Conservation (phyloP, 2,113 vertebrate species). For the Helogale parvula region DNA sequence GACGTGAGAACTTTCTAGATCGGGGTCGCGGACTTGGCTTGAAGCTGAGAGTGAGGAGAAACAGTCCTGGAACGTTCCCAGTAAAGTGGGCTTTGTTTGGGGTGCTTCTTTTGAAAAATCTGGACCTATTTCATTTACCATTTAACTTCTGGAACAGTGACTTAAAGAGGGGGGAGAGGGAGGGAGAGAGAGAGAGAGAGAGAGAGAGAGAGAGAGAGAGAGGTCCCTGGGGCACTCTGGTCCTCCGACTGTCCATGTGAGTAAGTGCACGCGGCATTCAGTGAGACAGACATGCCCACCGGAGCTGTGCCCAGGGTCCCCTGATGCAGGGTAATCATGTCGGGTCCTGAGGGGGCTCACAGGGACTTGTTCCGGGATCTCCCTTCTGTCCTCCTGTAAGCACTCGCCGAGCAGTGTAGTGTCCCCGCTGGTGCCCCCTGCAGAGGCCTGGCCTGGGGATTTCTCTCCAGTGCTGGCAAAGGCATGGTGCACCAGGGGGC, state of each 20-base stretch:
- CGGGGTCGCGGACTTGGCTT: background rate
- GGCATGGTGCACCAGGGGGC: background rate
- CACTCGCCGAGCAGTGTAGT: background rate
- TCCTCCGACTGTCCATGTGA: too few relatives aligned
- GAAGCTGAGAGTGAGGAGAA: background rate
- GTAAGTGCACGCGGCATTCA: rapidly evolving
- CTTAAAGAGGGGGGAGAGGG: background rate
- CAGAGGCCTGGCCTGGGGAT: background rate
- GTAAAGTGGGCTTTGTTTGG: background rate
- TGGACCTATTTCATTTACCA: background rate
- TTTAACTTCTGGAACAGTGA: background rate
- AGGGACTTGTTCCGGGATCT: too few relatives aligned
- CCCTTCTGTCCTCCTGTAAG: background rate
- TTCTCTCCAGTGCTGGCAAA: background rate
- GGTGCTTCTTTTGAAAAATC: background rate
- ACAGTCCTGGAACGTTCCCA: background rate
- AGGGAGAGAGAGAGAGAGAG: background rate
- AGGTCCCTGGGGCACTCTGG: background rate
- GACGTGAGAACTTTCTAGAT: background rate
- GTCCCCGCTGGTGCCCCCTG: background rate
- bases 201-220: background rate
- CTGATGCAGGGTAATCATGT: background rate
- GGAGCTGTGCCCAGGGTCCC: background rate
- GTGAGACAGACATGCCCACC: background rate
- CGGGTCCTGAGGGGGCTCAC: background rate